Conservation (phyloP, 2,797 vertebrate species). For the Morus bassanus region DNA sequence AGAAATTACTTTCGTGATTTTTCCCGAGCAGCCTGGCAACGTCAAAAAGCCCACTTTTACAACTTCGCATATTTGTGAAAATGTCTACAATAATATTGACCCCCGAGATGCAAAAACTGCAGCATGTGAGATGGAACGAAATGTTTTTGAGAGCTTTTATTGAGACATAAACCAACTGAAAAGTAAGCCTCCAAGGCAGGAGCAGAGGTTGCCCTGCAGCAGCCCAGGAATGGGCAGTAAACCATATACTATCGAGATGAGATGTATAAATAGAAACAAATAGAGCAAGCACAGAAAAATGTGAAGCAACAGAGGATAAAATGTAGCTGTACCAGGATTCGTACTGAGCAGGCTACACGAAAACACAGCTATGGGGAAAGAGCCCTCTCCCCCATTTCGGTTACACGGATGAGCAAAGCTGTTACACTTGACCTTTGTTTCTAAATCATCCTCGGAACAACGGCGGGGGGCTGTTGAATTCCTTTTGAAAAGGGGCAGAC, state of each 20-base stretch:
- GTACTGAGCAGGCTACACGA: background rate
- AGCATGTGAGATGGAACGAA: background rate
- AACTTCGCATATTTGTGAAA: background rate
- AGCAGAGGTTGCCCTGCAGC: background rate
- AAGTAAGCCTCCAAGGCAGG: background rate
- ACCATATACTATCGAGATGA: background rate
- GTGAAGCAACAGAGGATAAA: background rate
- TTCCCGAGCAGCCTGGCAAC: background rate
- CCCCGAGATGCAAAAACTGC: background rate
- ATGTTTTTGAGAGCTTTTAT: background rate
- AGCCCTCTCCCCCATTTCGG: slow-evolving; percentile 29
- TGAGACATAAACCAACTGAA: background rate
- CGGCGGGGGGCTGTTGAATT: background rate
- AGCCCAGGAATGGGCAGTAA: background rate
- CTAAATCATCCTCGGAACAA: background rate
- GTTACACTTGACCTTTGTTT: slow-evolving; percentile 43
- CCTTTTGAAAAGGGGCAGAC: background rate
- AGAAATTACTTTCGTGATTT: slow-evolving; percentile 51
- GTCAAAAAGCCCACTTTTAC: slow-evolving; percentile 10
- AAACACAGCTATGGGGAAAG: background rate
- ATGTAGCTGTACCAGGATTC: background rate
- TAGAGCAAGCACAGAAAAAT: background rate
- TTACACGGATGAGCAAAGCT: background rate
- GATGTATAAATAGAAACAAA: slow-evolving; percentile 5
- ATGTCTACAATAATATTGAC: background rate